phyloP scores from a whole-genome alignment of 2,888 invertebrate genomes.

The Tetramorium bicarinatum region DNA sequence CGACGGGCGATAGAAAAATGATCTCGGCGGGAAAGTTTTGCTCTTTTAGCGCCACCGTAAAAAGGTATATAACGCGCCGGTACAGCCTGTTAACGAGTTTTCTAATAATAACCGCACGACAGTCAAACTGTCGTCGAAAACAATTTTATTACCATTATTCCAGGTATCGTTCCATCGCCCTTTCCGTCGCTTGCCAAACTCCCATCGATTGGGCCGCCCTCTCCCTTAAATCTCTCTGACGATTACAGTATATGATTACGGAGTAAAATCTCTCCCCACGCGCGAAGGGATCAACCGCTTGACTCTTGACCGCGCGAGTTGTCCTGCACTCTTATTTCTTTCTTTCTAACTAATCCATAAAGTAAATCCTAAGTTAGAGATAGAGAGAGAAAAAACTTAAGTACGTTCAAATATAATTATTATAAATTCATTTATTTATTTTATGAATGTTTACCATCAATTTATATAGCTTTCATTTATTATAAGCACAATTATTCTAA shows the following conservation, averaged over 20 bases:
- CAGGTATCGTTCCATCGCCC: slow-evolving; percentile 3
- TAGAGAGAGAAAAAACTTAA: not conserved
- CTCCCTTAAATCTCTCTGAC: slow-evolving; percentile 19
- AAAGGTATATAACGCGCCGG: slow-evolving; percentile 38
- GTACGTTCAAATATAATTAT: not conserved
- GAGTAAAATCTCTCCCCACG: slow-evolving; percentile 3
- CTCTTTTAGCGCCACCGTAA: slow-evolving; percentile 28
- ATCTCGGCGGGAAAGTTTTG: slow-evolving; percentile 36
- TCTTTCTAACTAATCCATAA: not conserved
- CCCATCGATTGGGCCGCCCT: slow-evolving; percentile 14
- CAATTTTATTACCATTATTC: slow-evolving; percentile 47
- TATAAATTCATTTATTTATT: not conserved
- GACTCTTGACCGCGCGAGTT: slow-evolving; percentile 3
- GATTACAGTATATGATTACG: slow-evolving; percentile 19
- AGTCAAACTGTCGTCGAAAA: slow-evolving; percentile 56
- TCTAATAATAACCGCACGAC: slow-evolving; percentile 44
- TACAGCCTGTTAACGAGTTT: slow-evolving; percentile 55
- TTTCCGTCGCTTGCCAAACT: slow-evolving; percentile 31
- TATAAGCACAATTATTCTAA: not conserved
- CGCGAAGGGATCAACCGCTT: not conserved
- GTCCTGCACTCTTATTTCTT: not conserved
- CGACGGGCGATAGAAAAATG: slow-evolving; percentile 9
- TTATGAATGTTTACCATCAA: not conserved
- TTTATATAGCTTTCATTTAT: not conserved
- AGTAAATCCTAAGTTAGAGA: not conserved